These are phyloP conservation scores for Eueides isabella DNA, from an alignment of 1,140 invertebrate genomes.

Conservation along the genomic window DNA sequence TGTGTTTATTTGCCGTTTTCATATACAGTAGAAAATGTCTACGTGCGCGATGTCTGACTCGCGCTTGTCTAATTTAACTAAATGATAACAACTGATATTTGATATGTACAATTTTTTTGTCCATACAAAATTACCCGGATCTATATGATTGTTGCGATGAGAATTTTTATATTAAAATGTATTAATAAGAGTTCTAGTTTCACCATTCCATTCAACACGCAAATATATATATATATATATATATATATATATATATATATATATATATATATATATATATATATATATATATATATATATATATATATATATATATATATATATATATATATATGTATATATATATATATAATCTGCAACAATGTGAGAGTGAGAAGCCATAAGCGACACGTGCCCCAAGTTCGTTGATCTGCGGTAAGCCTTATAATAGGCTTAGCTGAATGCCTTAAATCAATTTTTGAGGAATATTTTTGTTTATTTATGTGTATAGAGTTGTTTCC, in stretches of 20 bases:
- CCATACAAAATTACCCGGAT: neutral
- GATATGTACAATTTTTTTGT: conserved; percentile 4
- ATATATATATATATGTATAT: neutral
- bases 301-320: too few species aligned
- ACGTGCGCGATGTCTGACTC: too few species aligned
- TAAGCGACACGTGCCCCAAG: conserved; percentile 35
- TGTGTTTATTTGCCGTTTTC: too few species aligned
- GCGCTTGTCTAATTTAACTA: neutral
- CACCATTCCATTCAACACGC: too few species aligned
- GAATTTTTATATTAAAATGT: too few species aligned
- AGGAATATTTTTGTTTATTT: neutral
- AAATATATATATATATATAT: too few species aligned
- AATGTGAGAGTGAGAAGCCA: conserved; percentile 27
- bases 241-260: too few species aligned
- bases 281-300: too few species aligned
- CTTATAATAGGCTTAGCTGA: conserved; percentile 15
- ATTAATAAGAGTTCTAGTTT: too few species aligned
- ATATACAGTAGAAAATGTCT: too few species aligned
- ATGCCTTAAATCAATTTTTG: conserved; percentile 4
- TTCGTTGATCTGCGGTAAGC: conserved; percentile 31
- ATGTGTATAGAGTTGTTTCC: neutral
- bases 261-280: too few species aligned
- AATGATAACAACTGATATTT: neutral
- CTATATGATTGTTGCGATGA: neutral
- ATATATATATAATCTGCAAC: conserved; percentile 3